These are phyloP conservation scores for Lasius fuliginosus DNA, from an alignment of 2,888 invertebrate species.

Conservation along the genomic window DNA sequence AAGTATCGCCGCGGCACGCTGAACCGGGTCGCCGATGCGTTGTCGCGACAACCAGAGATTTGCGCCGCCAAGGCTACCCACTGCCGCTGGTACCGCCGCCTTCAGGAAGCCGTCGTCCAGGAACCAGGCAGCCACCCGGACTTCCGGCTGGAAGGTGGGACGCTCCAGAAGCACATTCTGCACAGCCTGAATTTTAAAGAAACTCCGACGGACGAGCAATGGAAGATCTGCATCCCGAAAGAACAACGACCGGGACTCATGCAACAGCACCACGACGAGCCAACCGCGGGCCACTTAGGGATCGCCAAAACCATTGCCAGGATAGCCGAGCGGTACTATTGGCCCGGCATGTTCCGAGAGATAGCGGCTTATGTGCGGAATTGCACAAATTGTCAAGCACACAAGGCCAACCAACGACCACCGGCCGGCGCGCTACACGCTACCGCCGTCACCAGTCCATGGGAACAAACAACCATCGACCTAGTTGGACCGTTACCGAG, in stretches of 20 bases:
- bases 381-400: not conserved
- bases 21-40: not conserved
- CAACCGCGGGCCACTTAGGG: not conserved
- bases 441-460: fast-evolving
- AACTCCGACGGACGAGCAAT: not conserved
- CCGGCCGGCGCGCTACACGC: not conserved
- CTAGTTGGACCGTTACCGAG: fast-evolving
- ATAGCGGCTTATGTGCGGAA: not conserved
- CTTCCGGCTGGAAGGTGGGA: fast-evolving
- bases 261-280: not conserved
- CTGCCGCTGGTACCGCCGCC: not conserved
- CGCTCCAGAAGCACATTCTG: not conserved
- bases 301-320: not conserved
- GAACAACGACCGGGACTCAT: fast-evolving
- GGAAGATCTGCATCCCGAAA: not conserved
- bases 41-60: not conserved
- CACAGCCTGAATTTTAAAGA: not conserved
- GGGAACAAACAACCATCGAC: not conserved
- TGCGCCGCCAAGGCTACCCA: not conserved
- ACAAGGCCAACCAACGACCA: not conserved
- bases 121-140: not conserved
- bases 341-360: not conserved
- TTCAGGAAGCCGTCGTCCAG: fast-evolving
- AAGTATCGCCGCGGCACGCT: not conserved
- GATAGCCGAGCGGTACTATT: not conserved